Evolutionary conservation across 2,797 vertebrate species (phyloP), one percentile per base, ranked within the genome.

Genomic region (Bradypodion ventrale): DNA sequence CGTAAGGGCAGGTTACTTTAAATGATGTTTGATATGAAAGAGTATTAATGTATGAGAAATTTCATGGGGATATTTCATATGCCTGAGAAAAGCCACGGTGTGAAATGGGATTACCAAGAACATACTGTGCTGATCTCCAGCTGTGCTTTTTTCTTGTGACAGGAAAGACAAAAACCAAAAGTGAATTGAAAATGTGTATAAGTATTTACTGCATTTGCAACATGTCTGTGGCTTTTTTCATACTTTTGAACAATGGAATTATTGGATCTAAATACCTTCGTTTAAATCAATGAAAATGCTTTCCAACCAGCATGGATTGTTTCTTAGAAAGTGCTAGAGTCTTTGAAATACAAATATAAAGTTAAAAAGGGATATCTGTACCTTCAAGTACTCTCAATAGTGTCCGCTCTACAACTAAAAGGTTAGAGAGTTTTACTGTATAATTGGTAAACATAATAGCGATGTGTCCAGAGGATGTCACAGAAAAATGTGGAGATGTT

Each of bases 51-150:
- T n/a, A 59, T 60, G 29, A 49, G 70, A 80, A 68, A 85, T 85
- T 66, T 75, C 78, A 80, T 44, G 35, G 70, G 25, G 62, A 80
- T 72, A 80, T 75, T 79, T 87, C 69, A n/a, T 0, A 0, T 75
- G 59, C 15, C 12, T 78, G 75, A 88, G 85, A 88, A 56, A 87
- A 77, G 44, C 62, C 86, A 29, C 25, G 60, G 77, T 8, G 42
- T 75, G 68, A 91, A 91, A 82, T 52, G 4, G 35, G 21, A 85
- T 90, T 90, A 82, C 70, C 2, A 78, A 82, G 77, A 87, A 90
- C 89, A 44, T 49, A 42, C 35, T 82, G 32, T 81, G 83, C 88
- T 68, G 68, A 60, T 89, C 66, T 5, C 13, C 59, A 40, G 42
- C 77, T 73, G 69, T 70, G 60, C 40, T 82, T 87, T 73, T 85